A percentile compares a stretch with the other conserved stretches of the same genome.
phyloP scores from a whole-genome alignment of 2,888 invertebrate genomes.

The Furcula furcula region DNA sequence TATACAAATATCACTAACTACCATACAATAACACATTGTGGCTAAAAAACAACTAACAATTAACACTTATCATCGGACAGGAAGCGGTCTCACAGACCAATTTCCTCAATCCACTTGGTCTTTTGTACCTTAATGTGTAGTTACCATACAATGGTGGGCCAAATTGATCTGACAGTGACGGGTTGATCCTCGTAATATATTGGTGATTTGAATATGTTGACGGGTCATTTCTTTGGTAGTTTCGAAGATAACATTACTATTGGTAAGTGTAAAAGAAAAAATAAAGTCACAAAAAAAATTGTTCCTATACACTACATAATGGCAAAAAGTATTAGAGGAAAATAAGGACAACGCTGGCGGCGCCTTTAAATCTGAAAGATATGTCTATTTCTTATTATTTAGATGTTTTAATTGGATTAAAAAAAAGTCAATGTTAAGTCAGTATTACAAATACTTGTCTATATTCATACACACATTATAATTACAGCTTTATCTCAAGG shows the following conservation, averaged over 20 bases:
- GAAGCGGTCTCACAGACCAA: constrained; percentile 38
- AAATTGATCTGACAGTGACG: constrained; percentile 38
- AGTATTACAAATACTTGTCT: no score
- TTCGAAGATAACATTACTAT: constrained; percentile 2
- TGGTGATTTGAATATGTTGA: constrained; percentile 39
- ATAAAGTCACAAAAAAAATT: no score
- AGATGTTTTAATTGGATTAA: no score
- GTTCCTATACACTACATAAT: no score
- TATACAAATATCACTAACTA: neutral
- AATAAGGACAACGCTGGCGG: no score
- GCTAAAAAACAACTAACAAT: constrained; percentile 30
- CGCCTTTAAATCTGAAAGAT: no score
- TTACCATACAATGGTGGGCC: constrained; percentile 51
- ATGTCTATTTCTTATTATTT: no score
- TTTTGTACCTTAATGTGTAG: constrained; percentile 44
- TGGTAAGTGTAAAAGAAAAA: no score
- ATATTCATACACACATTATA: no score
- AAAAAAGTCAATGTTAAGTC: no score
- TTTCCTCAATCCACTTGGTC: constrained; percentile 40
- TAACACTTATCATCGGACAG: constrained; percentile 27
- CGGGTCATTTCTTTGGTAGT: constrained; percentile 27
- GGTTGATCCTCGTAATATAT: constrained; percentile 34
- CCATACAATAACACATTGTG: constrained; percentile 7
- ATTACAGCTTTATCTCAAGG: no score
- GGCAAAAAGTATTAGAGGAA: no score